Percentiles rank a stretch among this genome's conserved stretches.
Conservation (phyloP, 2,113 vertebrate genomes). For the Leptocoma aspasia region DNA sequence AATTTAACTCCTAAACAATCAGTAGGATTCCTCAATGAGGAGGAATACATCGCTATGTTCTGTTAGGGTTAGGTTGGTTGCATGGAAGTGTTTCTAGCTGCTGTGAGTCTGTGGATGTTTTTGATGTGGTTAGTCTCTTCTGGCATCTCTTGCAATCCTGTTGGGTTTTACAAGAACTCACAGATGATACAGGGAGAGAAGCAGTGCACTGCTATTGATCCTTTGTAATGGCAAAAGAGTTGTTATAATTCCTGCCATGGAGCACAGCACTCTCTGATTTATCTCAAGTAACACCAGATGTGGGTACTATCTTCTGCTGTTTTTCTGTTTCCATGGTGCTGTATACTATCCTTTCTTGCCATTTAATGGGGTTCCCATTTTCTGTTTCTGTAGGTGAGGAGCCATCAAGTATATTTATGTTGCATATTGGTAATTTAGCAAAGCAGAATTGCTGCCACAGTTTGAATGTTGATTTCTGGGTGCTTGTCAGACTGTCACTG, state of each 20-base stretch:
- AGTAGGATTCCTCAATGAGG: not conserved
- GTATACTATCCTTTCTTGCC: not conserved
- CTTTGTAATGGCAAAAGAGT: not conserved
- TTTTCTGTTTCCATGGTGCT: not conserved
- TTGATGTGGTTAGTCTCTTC: not conserved
- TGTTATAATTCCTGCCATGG: not conserved
- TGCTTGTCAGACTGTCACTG: not conserved
- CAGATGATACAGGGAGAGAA: not conserved
- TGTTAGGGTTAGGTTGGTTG: not conserved
- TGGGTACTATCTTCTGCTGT: not conserved
- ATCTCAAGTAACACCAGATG: not conserved
- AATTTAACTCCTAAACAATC: not conserved
- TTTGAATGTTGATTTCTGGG: not conserved
- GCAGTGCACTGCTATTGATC: not conserved
- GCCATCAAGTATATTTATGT: not conserved
- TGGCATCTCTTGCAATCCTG: not conserved
- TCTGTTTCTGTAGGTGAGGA: not conserved
- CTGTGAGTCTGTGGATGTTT: not conserved
- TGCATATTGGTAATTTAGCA: not conserved
- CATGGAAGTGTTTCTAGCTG: not conserved
- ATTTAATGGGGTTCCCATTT: not conserved
- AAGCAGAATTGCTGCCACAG: not conserved
- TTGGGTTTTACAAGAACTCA: not conserved
- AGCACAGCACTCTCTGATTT: not conserved
- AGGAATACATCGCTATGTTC: not conserved